Percentiles rank a stretch among this genome's conserved stretches.
These are phyloP conservation scores for Pterocles orientalis DNA, from an alignment of 2,113 vertebrate species.

Conservation along the genomic window DNA sequence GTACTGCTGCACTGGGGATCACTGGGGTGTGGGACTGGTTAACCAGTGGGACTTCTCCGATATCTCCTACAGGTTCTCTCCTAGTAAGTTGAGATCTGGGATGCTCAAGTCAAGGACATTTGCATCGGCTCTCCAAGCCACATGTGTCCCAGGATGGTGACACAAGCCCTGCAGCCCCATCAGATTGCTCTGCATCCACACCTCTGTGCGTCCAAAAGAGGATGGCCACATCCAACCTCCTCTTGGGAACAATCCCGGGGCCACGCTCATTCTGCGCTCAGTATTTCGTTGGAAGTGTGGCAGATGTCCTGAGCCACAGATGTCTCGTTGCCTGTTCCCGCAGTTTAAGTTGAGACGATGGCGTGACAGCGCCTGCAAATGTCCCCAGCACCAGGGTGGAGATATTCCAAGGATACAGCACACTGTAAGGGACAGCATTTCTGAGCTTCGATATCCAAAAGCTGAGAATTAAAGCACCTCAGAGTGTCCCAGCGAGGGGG, in stretches of 20 bases:
- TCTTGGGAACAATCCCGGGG: not conserved
- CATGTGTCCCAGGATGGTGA: not conserved
- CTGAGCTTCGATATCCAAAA: not conserved
- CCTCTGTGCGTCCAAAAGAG: not conserved
- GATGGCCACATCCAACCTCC: not conserved
- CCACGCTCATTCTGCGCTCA: not conserved
- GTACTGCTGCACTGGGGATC: not conserved
- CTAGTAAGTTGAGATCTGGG: not conserved
- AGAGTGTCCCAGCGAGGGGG: rapidly evolving
- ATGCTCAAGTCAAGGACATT: not conserved
- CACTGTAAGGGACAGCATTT: not conserved
- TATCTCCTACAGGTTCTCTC: not conserved
- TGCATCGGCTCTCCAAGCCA: not conserved
- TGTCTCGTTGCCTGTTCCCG: not conserved
- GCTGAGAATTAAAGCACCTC: not conserved
- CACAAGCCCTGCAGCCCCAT: not conserved
- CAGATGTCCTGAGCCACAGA: not conserved
- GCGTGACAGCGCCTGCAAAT: not conserved
- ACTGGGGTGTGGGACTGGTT: not conserved
- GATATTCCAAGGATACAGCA: not conserved
- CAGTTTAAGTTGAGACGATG: not conserved
- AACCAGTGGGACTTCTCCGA: not conserved
- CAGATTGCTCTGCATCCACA: not conserved
- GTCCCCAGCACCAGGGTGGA: not conserved
- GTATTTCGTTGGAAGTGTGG: too few species aligned